phyloP scores from a whole-genome alignment of 2,113 vertebrate genomes.

The Hippocampus guttulatus region DNA sequence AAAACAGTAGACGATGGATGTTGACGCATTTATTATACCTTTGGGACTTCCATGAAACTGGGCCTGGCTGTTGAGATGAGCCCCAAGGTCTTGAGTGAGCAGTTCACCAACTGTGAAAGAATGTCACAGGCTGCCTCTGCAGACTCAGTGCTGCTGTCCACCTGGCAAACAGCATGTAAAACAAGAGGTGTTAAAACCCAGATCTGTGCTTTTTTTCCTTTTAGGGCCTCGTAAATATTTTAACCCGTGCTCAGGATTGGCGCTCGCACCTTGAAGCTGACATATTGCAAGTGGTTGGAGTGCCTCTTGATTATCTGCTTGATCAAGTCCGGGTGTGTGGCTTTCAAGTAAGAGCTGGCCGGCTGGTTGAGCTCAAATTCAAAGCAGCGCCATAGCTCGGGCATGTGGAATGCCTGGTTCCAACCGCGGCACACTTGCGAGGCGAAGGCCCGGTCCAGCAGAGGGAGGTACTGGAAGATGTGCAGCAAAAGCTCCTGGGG shows the following conservation, averaged over 20 bases:
- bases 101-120: constrained; percentile 91
- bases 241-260: too few species aligned
- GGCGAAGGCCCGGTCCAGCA: constrained; percentile 89
- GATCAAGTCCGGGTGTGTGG: constrained; percentile 93
- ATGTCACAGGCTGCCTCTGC: constrained; percentile 94
- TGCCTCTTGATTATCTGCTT: constrained; percentile 96
- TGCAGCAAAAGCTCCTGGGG: constrained; percentile 91
- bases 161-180: constrained; percentile 68
- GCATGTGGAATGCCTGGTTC: constrained; percentile 98
- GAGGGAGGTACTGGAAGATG: constrained; percentile 88
- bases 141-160: constrained; percentile 96
- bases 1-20: neutral
- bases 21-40: constrained; percentile 72
- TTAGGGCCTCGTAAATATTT: neutral
- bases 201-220: neutral
- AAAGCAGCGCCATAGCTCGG: constrained; percentile 95
- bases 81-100: constrained; percentile 91
- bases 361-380: constrained; percentile 96
- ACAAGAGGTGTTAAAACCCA: neutral
- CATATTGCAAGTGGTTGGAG: constrained; percentile 94
- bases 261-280: constrained; percentile 90
- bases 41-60: constrained; percentile 97
- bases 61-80: constrained; percentile 95
- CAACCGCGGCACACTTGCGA: constrained; percentile 89
- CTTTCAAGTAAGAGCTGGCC: constrained; percentile 90